Percentiles rank a stretch among this genome's conserved stretches.
These are phyloP conservation scores for Scelioninae gen. 1 DNA, from an alignment of 2,888 invertebrate species.

Conservation along the genomic window DNA sequence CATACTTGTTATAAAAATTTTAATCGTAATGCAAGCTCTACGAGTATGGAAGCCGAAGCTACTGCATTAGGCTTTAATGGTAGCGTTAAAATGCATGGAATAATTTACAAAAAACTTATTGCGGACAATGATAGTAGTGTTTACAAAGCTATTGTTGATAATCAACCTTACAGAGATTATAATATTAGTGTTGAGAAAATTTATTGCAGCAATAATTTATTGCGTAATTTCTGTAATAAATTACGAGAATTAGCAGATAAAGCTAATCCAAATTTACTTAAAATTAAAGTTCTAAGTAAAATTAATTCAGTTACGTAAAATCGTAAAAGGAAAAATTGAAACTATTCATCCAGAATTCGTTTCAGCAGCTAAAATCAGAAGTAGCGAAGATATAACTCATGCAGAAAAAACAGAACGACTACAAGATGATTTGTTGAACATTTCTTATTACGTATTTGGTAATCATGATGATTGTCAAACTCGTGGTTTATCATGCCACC, in stretches of 20 bases:
- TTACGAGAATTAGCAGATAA: not conserved
- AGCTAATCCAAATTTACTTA: not conserved
- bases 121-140: too few relatives aligned
- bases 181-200: too few relatives aligned
- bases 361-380: conserved; percentile 1
- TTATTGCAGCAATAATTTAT: not conserved
- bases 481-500: not conserved
- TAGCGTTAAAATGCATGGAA: not conserved
- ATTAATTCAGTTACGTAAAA: not conserved
- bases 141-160: too few relatives aligned
- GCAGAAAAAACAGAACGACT: not conserved
- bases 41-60: too few relatives aligned
- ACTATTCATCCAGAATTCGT: not conserved
- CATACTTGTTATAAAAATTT: conserved; percentile 11
- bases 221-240: conserved; percentile 1
- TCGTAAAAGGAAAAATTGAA: not conserved
- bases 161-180: not conserved
- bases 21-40: not conserved
- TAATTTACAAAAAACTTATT: too few relatives aligned
- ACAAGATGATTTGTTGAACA: not conserved
- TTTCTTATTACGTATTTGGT: not conserved
- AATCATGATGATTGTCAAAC: not conserved
- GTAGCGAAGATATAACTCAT: not conserved
- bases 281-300: too few relatives aligned
- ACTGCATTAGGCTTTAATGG: not conserved